A percentile compares a stretch with the other conserved stretches of the same genome.
These are phyloP conservation scores for Holcopasites calliopsidis DNA, from an alignment of 1,140 invertebrate genomes.

Conservation along the genomic window DNA sequence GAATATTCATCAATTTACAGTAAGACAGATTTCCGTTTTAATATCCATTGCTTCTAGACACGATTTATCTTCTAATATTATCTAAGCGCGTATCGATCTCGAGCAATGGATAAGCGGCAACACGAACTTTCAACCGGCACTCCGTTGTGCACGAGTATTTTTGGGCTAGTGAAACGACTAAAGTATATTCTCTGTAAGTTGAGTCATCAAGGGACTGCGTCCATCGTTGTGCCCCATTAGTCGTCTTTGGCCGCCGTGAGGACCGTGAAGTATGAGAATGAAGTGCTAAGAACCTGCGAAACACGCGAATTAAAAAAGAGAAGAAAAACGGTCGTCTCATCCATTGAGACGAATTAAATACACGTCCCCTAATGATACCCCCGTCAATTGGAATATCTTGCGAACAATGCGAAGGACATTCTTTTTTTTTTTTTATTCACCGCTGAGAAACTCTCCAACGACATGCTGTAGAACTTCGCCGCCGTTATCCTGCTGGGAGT, in stretches of 20 bases:
- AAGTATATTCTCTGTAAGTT: conserved; percentile 41
- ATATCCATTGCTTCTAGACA: neutral
- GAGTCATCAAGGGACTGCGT: conserved; percentile 33
- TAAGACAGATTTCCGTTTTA: neutral
- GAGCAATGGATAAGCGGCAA: neutral
- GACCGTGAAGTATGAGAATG: conserved; percentile 70
- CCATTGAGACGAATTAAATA: too few species aligned
- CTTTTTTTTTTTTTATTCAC: conserved; percentile 43
- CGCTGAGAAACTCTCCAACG: conserved; percentile 58
- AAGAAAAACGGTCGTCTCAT: neutral
- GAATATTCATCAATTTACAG: neutral
- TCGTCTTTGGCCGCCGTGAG: conserved; percentile 43
- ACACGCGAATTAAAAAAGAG: neutral
- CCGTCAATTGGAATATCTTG: too few species aligned
- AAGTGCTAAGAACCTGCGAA: conserved; percentile 67
- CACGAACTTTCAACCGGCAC: neutral
- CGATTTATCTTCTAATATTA: conserved; percentile 13
- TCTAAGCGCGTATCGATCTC: neutral
- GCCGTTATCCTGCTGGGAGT: conserved; percentile 63
- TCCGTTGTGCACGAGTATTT: conserved; percentile 51
- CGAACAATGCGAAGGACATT: neutral
- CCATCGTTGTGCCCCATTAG: conserved; percentile 21
- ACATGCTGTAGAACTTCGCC: conserved; percentile 69
- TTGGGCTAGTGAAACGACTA: conserved; percentile 45
- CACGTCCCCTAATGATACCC: too few species aligned